These are phyloP conservation scores for Typhlichthys eigenmanni DNA, from an alignment of 2,797 vertebrate species.

Conservation along the genomic window DNA sequence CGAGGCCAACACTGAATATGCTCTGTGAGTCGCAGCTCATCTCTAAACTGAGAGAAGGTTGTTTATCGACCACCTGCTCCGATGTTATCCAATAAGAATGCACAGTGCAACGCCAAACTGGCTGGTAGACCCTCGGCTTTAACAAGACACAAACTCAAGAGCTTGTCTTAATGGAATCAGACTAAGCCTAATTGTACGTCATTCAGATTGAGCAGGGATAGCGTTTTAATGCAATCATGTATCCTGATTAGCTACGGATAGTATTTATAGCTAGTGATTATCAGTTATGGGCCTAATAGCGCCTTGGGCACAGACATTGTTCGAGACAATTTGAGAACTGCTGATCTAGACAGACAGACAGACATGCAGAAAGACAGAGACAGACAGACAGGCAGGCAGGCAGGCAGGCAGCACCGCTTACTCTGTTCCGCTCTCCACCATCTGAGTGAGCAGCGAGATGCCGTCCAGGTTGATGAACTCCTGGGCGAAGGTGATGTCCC, in stretches of 20 bases:
- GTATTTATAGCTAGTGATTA: too few species aligned
- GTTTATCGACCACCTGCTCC: constrained; percentile 2
- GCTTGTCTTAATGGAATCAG: too few species aligned
- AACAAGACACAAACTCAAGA: too few species aligned
- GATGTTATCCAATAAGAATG: constrained; percentile 22
- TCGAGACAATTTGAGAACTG: neutral
- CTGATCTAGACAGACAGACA: neutral
- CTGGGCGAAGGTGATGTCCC: constrained; percentile 95
- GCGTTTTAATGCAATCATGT: too few species aligned
- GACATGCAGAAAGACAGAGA: neutral
- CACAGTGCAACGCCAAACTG: constrained; percentile 42
- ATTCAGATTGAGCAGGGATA: too few species aligned
- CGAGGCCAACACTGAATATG: neutral
- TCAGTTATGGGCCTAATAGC: neutral
- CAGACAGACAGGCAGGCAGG: neutral
- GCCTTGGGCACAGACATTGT: neutral
- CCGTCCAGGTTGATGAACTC: constrained; percentile 99
- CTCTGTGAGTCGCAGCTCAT: neutral
- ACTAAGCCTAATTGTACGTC: too few species aligned
- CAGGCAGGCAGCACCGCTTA: constrained; percentile 73
- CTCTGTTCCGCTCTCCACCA: constrained; percentile 98
- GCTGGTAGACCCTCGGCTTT: neutral
- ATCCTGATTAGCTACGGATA: too few species aligned
- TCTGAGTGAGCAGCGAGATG: constrained; percentile 93
- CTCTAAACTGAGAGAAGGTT: neutral